A percentile compares a stretch with the other conserved stretches of the same genome.
Evolutionary conservation across 2,113 vertebrate genomes (phyloP).

Genomic region (Capreolus pygargus): DNA sequence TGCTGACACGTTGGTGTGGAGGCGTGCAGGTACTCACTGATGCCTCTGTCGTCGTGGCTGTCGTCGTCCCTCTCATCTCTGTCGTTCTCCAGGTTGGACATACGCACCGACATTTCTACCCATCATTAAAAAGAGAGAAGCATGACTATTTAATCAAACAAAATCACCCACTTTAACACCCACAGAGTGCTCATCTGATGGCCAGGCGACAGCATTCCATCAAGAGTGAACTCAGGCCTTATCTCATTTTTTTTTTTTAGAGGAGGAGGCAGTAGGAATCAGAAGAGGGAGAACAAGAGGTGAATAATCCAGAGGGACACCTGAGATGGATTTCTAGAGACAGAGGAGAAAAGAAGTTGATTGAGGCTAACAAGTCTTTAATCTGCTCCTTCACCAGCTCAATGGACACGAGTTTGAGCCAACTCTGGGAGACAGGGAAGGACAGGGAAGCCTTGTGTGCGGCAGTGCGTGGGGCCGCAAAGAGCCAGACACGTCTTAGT

Average conservation of each 20-base stretch:
- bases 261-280: background rate
- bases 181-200: background rate
- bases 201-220: constrained; percentile 40
- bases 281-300: background rate
- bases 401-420: background rate
- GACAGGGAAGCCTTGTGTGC: background rate
- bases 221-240: background rate
- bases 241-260: background rate
- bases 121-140: constrained; percentile 73
- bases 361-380: background rate
- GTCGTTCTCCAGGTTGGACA: constrained; percentile 99
- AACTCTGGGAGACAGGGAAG: background rate
- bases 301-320: background rate
- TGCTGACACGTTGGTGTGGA: background rate
- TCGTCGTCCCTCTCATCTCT: constrained; percentile 96
- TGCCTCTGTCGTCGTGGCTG: constrained; percentile 96
- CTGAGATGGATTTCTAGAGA: background rate
- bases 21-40: constrained; percentile 87
- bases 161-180: constrained; percentile 8
- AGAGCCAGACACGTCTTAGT: background rate
- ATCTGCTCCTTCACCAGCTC: background rate
- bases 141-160: constrained; percentile 66
- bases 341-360: background rate
- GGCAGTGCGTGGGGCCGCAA: background rate
- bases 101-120: constrained; percentile 98